phyloP scores from a whole-genome alignment of 1,140 invertebrate species.

The Heliconius himera region DNA sequence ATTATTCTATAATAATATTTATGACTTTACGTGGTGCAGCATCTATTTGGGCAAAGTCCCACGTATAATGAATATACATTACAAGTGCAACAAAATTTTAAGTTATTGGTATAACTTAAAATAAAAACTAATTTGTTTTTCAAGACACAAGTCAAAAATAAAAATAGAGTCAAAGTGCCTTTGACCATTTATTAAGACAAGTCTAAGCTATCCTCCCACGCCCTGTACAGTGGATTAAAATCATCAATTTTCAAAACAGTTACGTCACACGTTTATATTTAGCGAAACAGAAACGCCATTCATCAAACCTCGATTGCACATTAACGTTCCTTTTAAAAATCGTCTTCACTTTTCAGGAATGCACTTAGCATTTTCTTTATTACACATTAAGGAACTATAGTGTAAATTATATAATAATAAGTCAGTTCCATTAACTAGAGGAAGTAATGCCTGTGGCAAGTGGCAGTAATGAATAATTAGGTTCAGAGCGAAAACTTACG shows the following conservation, averaged over 20 bases:
- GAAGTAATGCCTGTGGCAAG: too few relatives aligned
- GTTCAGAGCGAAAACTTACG: too few relatives aligned
- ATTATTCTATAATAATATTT: neutral
- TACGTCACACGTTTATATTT: slow-evolving; percentile 62
- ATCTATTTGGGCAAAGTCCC: neutral
- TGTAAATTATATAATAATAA: too few relatives aligned
- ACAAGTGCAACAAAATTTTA: neutral
- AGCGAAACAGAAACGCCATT: slow-evolving; percentile 48
- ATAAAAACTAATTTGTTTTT: neutral
- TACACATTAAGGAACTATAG: too few relatives aligned
- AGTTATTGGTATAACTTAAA: too few relatives aligned
- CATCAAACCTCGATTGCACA: slow-evolving; percentile 48
- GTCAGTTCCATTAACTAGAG: too few relatives aligned
- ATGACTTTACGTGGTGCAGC: too few relatives aligned
- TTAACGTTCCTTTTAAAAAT: slow-evolving; percentile 39
- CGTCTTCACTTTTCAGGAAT: slow-evolving; percentile 17
- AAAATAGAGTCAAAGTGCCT: slow-evolving; percentile 11
- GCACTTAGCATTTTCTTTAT: neutral
- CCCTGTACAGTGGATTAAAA: slow-evolving; percentile 16
- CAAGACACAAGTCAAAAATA: neutral
- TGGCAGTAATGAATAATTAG: too few relatives aligned
- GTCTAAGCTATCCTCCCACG: slow-evolving; percentile 34
- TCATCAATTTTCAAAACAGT: slow-evolving; percentile 26
- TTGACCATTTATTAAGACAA: slow-evolving; percentile 21
- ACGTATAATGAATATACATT: neutral